Evolutionary conservation across 1,140 invertebrate species (phyloP), one percentile per base, ranked within the genome.

Genomic region (Drosophila gunungcola): DNA sequence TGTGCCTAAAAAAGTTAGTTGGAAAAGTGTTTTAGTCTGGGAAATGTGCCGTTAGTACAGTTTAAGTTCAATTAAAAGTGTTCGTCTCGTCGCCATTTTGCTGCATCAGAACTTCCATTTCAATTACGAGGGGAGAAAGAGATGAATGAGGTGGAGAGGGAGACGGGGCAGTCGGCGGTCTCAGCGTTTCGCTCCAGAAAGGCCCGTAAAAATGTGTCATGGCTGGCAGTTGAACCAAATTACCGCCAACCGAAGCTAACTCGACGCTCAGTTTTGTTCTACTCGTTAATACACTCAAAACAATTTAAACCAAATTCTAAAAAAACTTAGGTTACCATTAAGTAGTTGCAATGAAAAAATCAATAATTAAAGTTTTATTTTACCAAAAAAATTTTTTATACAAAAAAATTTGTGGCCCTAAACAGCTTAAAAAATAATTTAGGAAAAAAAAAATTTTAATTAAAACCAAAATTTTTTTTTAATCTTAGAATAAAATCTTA

Each of bases 1-100:
- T 54, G 53, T 67, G 60, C 43, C 39, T 45, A 39, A 64, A 62
- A 39, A 64, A 62, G 27, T 58, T 13, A 56, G 36, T 57, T 42
- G 48, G 51, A 75, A 54, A 53, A 75, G 54, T 21, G 61, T 16
- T 63, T 67, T 68, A 43, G 29, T 36, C 53, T 58, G 51, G 34
- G 25, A 57, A 76, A 81, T 80, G 73, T 82, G 56, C 82, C 78
- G 82, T 86, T 86, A 86, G 69, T 76, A 86, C 78, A 86, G 79
- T 78, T 88, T 68, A 76, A 85, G 82, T 80, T 85, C 83, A 85
- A 88, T 85, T 85, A 85, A 85, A 88, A 67, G 52, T 48, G 43
- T 2, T 16, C 51, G 56, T 52, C 6, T 16, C 51, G 56, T 52
- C 51, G 68, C 77, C 77, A 84, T 81, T 74, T 81, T 81, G 63